phyloP scores from a whole-genome alignment of 2,888 invertebrate genomes.

The Melieria picta region DNA sequence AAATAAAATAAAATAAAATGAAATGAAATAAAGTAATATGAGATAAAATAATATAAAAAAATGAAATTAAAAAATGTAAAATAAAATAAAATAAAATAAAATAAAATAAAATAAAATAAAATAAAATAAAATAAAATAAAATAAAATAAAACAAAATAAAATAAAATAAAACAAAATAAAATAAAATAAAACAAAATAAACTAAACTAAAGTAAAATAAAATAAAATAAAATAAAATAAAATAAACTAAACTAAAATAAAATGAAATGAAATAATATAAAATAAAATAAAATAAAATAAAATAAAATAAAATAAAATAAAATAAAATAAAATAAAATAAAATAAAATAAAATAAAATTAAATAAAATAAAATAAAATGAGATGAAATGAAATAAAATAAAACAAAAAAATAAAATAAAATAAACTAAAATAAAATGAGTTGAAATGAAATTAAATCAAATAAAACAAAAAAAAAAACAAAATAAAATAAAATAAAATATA shows the following conservation, averaged over 20 bases:
- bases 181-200: background rate
- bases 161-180: too few species aligned
- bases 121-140: too few species aligned
- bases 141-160: too few species aligned
- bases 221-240: constrained; percentile 6
- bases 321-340: background rate
- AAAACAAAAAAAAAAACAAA: constrained; percentile 10
- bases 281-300: constrained; percentile 1
- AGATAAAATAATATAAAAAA: too few species aligned
- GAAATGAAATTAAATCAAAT: background rate
- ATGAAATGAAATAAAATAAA: background rate
- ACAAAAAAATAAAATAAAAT: background rate
- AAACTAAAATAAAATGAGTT: background rate
- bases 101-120: too few species aligned
- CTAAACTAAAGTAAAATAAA: constrained; percentile 6
- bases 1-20: too few species aligned
- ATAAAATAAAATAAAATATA: background rate
- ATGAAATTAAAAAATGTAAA: too few species aligned
- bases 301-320: background rate
- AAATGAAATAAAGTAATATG: too few species aligned
- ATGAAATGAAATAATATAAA: background rate
- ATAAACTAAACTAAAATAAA: background rate
- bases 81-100: too few species aligned
- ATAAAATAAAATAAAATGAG: constrained; percentile 5
- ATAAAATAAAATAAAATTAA: background rate